Evolutionary conservation across 92 coral and sea anemone species (phyloP).

Genomic region (Virgularia gustaviana): DNA sequence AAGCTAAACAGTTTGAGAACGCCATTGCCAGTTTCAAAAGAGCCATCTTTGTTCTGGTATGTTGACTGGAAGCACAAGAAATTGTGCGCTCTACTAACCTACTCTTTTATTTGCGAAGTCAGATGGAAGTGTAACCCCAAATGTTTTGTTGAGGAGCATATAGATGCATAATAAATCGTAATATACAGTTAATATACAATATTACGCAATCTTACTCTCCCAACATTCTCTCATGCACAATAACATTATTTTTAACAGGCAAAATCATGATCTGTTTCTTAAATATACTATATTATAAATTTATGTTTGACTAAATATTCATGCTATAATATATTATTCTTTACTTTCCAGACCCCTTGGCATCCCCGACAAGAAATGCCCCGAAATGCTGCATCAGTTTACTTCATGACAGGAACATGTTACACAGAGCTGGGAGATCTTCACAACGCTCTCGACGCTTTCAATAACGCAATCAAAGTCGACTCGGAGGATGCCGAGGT

Average conservation of each 20-base stretch:
- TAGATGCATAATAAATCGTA: no score
- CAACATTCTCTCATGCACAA: no score
- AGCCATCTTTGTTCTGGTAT: constrained; percentile 80
- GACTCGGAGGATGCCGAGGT: constrained; percentile 94
- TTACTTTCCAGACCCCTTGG: constrained; percentile 85
- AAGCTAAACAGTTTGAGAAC: constrained; percentile 71
- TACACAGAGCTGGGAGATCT: constrained; percentile 67
- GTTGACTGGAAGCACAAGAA: no score
- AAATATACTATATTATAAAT: no score
- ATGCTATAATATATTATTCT: not conserved
- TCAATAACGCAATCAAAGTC: constrained; percentile 83
- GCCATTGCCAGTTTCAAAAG: constrained; percentile 76
- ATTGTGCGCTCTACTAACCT: no score
- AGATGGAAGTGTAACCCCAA: no score
- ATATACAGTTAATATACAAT: no score
- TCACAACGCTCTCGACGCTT: constrained; percentile 72
- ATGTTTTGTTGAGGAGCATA: no score
- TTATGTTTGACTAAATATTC: no score
- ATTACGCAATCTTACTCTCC: no score
- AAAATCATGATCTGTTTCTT: not conserved
- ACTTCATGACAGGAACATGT: constrained; percentile 91
- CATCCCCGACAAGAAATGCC: constrained; percentile 70
- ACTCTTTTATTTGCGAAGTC: no score
- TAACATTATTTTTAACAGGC: no score
- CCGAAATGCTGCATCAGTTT: constrained; percentile 73